Percentiles rank a stretch among this genome's conserved stretches.
These are phyloP conservation scores for Cettia cetti DNA, from an alignment of 2,113 vertebrate species.

Conservation along the genomic window DNA sequence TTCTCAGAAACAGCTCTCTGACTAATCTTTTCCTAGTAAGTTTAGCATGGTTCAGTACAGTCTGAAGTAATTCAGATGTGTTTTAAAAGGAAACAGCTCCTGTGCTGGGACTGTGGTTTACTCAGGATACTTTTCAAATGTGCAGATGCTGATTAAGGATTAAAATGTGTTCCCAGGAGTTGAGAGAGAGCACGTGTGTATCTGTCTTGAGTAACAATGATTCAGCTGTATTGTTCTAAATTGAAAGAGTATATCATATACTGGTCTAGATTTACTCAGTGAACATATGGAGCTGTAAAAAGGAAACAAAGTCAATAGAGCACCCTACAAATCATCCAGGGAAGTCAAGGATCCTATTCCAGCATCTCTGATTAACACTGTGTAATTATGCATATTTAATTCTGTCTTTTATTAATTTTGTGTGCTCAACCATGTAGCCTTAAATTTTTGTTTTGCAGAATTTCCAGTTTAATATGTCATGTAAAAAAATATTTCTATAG, in stretches of 20 bases:
- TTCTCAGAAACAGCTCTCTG: neutral
- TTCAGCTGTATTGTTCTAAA: neutral
- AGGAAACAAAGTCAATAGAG: neutral
- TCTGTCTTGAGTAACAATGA: neutral
- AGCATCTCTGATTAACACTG: neutral
- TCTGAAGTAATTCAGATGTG: neutral
- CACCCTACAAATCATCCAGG: neutral
- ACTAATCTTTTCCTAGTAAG: neutral
- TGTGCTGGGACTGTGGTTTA: neutral
- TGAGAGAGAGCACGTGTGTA: neutral
- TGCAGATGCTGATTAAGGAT: neutral
- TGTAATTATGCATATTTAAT: neutral
- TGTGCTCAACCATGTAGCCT: neutral
- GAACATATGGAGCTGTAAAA: neutral
- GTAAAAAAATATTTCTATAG: neutral
- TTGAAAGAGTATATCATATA: neutral
- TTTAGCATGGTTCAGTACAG: neutral
- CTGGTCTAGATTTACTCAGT: neutral
- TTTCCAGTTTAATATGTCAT: neutral
- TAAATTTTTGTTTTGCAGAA: neutral
- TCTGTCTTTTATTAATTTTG: neutral
- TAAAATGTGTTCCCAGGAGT: neutral
- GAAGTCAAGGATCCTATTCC: neutral
- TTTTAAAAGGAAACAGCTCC: neutral
- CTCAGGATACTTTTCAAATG: neutral